A percentile compares a stretch with the other conserved stretches of the same genome.
These are phyloP conservation scores for Gymnarchus niloticus DNA, from an alignment of 2,113 vertebrate genomes.

Conservation along the genomic window DNA sequence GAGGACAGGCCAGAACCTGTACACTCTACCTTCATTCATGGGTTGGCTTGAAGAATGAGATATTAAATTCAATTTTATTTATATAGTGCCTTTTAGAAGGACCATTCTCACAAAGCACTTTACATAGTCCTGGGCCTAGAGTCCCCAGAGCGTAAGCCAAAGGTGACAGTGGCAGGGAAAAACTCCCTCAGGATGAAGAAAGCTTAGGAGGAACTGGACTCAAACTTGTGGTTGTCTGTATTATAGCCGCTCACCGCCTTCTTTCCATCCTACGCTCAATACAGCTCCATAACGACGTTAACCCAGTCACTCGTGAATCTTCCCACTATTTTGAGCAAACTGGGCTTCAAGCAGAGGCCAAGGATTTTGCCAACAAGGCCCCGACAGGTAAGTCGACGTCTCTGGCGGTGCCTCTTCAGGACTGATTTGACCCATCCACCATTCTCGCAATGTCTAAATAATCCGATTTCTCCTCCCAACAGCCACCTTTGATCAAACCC, in stretches of 20 bases:
- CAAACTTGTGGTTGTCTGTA: not conserved
- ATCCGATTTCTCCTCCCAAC: not conserved
- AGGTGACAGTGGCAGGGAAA: too few species aligned
- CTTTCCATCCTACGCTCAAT: not conserved
- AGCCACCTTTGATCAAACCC: not conserved
- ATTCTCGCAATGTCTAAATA: not conserved
- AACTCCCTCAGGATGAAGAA: too few species aligned
- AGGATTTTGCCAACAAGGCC: not conserved
- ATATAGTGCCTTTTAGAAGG: too few species aligned
- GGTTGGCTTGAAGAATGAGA: not conserved
- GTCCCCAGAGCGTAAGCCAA: too few species aligned
- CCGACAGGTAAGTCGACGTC: not conserved
- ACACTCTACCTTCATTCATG: not conserved
- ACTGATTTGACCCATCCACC: not conserved
- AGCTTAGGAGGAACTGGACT: too few species aligned
- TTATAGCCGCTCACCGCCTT: not conserved
- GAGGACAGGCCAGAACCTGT: not conserved
- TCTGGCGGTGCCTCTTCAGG: not conserved
- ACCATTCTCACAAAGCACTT: too few species aligned
- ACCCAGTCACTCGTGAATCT: not conserved
- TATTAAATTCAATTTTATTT: not conserved
- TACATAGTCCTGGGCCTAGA: too few species aligned
- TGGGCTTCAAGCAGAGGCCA: not conserved
- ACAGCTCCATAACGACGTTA: not conserved
- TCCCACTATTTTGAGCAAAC: not conserved